Base-by-base conservation (phyloP, 1,140 invertebrate genomes). In the Drosophila albomicans region DNA sequence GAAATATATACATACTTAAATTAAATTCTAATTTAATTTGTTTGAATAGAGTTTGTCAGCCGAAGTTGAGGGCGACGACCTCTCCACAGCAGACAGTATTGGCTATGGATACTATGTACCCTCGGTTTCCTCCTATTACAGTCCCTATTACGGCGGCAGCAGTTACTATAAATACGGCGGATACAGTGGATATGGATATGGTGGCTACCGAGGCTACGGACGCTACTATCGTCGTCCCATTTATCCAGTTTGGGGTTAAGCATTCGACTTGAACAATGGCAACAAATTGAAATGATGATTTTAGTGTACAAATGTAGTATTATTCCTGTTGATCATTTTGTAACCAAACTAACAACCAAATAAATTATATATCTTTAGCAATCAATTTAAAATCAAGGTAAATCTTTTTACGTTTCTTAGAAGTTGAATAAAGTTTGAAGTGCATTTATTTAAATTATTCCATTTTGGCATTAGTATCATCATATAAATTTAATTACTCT, bases 61-160 rank as follows among this genome's bases (percentile, higher is more conserved):
- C 8, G 48, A 52, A 6, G 56, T 13, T 38, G 65, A 49, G 7
- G 43, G 4, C n/a, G 72, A 70, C 15, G 72, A 75, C 43, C 70
- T 86, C 1, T 59, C 74, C 5, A 79, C 82, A 2, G 82, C 82
- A 0, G 78, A 86, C 25, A 59, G 63, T 20, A 51, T 86, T 45
- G 82, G 82, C 4, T 52, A 75, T 20, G 82, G 82, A 1, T 86
- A 86, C n/a, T 86, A 86, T 38, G 67, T 63, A 5, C 75, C 78
- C n/a, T n/a, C n/a, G n/a, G n/a, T 49, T 28, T 74, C 79, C 3
- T n/a, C 54, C 0, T 65, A 56, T 20, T 75, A 75, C 5, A 25
- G 77, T 45, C 84, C 76, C 11, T 86, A 78, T 4, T 71, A 79
- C 45, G 78, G 81, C 1, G 68, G 71, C 13, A 66, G 81, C 1